These are phyloP conservation scores for Pristis pectinata DNA, from an alignment of 2,797 vertebrate species.

Conservation along the genomic window DNA sequence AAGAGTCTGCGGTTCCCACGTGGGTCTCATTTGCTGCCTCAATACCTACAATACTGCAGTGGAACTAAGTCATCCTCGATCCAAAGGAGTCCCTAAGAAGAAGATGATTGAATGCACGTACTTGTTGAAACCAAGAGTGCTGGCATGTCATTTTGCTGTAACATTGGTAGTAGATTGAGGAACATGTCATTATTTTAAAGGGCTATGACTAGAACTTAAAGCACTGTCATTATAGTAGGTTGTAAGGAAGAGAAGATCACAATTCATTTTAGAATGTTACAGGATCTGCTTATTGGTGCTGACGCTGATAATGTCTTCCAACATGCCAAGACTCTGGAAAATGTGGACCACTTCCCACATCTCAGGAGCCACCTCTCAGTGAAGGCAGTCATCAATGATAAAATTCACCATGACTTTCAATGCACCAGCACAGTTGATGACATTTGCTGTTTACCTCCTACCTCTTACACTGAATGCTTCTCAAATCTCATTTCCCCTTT, in stretches of 20 bases:
- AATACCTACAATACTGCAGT: no score
- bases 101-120: neutral
- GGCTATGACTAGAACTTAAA: neutral
- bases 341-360: no score
- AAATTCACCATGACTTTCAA: no score
- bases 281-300: no score
- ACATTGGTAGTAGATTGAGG: neutral
- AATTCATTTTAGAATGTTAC: neutral
- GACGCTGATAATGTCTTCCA: no score
- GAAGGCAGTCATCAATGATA: no score
- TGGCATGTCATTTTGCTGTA: neutral
- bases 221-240: neutral
- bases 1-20: no score
- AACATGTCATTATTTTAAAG: neutral
- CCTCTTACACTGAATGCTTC: neutral
- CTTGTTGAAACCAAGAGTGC: neutral
- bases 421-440: neutral
- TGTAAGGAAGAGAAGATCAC: neutral
- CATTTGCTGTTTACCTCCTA: neutral
- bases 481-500: neutral
- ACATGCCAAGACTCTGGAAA: no score
- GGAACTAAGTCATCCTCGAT: no score
- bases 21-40: no score
- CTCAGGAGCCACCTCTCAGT: no score
- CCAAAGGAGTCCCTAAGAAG: no score